Evolutionary conservation across 1,140 invertebrate genomes (phyloP), one percentile per base, ranked within the genome.

Genomic region (Leptinotarsa lineolata): DNA sequence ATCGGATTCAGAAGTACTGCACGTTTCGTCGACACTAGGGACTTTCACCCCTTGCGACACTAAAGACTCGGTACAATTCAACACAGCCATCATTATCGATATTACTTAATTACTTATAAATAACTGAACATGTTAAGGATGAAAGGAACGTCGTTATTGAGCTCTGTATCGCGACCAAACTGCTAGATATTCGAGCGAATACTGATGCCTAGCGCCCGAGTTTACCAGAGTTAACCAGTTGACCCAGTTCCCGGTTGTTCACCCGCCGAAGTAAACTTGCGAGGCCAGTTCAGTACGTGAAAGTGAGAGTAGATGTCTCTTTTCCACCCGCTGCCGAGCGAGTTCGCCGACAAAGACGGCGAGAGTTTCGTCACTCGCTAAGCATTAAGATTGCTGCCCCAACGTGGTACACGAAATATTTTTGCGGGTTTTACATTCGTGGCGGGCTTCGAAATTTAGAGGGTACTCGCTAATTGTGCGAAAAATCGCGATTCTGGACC

Each of bases 221-320:
- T 81, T 83, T 85, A 85, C 86, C 84, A 86, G 86, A 87, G 81
- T 87, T 87, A 54, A 83, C 84, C 87, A 86, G 85, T 83, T 90
- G 90, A 90, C 90, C 90, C 87, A 91, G 84, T 89, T 91, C 81
- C 83, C 86, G 90, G 87, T 86, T 87, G 86, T 86, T 87, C 85
- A 89, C 87, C 88, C 85, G 86, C 74, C 79, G 77, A 81, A 81
- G 81, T 80, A 73, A 78, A 77, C 78, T 81, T 77, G 80, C 80
- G 83, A 82, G 81, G 80, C 81, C 81, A 82, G 81, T 82, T 83
- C 83, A 83, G 78, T 81, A 84, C 86, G 87, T 88, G 88, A 89
- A 89, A 89, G 88, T 89, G 87, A 89, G 88, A 89, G 88, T 88
- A 83, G 72, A 60, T 72, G 59, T 82, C 79, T 82, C 81, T 76